phyloP scores from a whole-genome alignment of 2,113 vertebrate species.

The Syngnathus typhle region DNA sequence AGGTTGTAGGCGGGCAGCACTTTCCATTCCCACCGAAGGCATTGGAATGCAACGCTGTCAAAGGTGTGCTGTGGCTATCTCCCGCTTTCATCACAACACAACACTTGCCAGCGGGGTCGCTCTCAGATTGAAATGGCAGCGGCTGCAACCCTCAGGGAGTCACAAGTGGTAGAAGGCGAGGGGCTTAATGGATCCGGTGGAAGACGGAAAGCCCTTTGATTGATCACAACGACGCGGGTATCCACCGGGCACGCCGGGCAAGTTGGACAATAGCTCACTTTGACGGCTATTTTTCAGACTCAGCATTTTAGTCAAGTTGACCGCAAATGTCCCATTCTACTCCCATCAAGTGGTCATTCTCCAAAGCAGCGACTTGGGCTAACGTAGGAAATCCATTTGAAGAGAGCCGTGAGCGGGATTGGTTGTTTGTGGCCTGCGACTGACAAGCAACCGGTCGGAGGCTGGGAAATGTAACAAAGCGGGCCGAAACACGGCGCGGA shows the following conservation, averaged over 20 bases:
- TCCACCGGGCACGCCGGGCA: constrained; percentile 27
- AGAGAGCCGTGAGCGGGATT: too few relatives aligned
- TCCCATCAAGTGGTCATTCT: background rate
- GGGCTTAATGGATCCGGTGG: constrained; percentile 13
- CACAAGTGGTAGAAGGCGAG: constrained; percentile 15
- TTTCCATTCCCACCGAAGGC: background rate
- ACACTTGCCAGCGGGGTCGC: constrained; percentile 22
- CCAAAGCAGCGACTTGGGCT: background rate
- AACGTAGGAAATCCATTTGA: too few relatives aligned
- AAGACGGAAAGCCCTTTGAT: constrained; percentile 33
- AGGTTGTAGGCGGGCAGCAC: background rate
- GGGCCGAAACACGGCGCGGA: background rate
- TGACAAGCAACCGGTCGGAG: background rate
- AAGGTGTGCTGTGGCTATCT: constrained; percentile 6
- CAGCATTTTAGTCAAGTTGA: background rate
- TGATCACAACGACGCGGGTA: constrained; percentile 31
- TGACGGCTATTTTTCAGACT: constrained; percentile 30
- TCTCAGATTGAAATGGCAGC: constrained; percentile 27
- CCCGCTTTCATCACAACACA: constrained; percentile 32
- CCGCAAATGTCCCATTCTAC: constrained; percentile 14
- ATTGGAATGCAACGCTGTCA: background rate
- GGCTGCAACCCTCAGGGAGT: constrained; percentile 32
- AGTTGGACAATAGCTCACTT: constrained; percentile 25
- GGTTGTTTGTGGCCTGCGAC: background rate
- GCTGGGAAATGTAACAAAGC: background rate